Evolutionary conservation across 2,888 invertebrate genomes (phyloP), one percentile per base, ranked within the genome.

Genomic region (Scaptomyza flava): DNA sequence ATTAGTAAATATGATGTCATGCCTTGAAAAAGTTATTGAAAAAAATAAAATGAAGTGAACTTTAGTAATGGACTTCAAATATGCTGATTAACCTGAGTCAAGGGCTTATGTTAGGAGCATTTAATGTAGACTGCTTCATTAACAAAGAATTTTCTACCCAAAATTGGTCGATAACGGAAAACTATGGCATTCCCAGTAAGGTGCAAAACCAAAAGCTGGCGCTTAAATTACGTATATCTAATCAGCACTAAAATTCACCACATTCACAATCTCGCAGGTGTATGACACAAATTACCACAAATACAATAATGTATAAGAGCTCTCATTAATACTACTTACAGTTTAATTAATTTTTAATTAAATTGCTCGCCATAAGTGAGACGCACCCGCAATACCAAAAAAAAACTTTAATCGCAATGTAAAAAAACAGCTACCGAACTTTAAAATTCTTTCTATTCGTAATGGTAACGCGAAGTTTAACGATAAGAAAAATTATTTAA

Each of bases 51-150:
- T n/a, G 31, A 30, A 43, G 42, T 64, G 38, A 30, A 34, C 43
- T 9, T 43, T 45, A 74, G 75, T 81, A 68, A 84, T 59, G 42
- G 54, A 43, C 61, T 66, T 58, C 61, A 80, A 59, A 69, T 67
- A 63, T 66, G 56, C 27, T 48, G 47, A 71, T 68, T 61, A 45
- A 45, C 51, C 54, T 60, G 63, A 65, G 47, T 52, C 56, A 20
- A 27, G 12, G 36, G 34, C 50, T 82, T 87, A 85, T 85, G 77
- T 85, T 81, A 81, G 65, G 34, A n/a, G 42, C 57, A 62, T 67
- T 59, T 59, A 77, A 75, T 62, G 75, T 69, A 57, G 66, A 87
- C 86, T 79, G 77, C 77, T 79, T 89, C 79, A 87, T 71, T 59
- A 47, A 60, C 61, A 42, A 86, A 78, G 73, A 87, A 89, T 88